phyloP scores from a whole-genome alignment of 23 tunicate species.

The Corella eumyota region DNA sequence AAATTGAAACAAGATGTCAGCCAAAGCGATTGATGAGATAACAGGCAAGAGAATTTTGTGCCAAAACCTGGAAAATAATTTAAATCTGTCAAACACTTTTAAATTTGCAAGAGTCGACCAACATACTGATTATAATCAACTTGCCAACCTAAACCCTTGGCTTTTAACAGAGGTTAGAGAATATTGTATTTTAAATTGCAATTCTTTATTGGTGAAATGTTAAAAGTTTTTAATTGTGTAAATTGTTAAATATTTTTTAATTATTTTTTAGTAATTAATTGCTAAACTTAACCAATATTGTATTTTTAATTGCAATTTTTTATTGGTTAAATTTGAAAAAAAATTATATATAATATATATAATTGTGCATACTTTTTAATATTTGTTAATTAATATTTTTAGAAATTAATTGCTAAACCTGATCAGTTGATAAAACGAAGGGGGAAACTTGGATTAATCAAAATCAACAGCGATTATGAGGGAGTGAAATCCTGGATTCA shows the following conservation, averaged over 20 bases:
- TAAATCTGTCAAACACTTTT: constrained; percentile 23
- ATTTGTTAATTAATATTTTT: constrained; percentile 2
- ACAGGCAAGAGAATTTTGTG: constrained; percentile 67
- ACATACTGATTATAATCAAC: constrained; percentile 26
- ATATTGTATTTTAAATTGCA: not conserved
- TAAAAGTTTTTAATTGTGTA: not conserved
- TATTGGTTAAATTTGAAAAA: too few species aligned
- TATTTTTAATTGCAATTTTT: too few species aligned
- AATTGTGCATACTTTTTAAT: not conserved
- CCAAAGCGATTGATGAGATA: constrained; percentile 83
- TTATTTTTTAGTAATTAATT: too few species aligned
- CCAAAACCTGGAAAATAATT: constrained; percentile 24
- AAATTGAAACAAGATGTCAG: constrained; percentile 54
- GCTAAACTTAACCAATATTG: too few species aligned
- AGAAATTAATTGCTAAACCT: constrained; percentile 88
- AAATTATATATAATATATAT: constrained; percentile 2
- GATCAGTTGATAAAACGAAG: constrained; percentile 96
- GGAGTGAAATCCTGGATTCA: constrained; percentile 72
- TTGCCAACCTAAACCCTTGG: constrained; percentile 38
- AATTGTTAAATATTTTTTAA: not conserved
- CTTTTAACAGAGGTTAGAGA: constrained; percentile 43
- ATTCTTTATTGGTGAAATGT: not conserved
- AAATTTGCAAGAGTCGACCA: constrained; percentile 35
- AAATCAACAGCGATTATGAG: constrained; percentile 46
- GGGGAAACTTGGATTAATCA: constrained; percentile 92